Evolutionary conservation across 2,113 vertebrate species (phyloP).

Genomic region (Catagonus wagneri): DNA sequence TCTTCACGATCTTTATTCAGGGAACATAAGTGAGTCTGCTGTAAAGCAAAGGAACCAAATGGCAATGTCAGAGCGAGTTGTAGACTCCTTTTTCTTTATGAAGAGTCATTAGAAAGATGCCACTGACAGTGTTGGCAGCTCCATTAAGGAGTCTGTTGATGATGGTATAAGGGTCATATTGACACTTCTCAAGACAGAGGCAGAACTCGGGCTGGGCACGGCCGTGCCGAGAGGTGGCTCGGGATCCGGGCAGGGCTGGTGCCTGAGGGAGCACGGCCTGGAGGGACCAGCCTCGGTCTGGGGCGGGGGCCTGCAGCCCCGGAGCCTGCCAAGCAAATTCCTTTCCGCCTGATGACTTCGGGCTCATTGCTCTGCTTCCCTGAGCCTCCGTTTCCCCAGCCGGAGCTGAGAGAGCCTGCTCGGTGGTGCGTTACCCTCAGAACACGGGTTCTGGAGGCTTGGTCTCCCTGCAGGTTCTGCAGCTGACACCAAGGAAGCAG

Average conservation of each 20-base stretch:
- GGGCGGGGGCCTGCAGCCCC: background rate
- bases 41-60: slow-evolving; percentile 37
- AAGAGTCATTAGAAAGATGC: slow-evolving; percentile 71
- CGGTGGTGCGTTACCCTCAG: background rate
- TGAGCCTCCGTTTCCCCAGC: background rate
- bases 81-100: background rate
- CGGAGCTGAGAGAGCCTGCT: too few relatives aligned
- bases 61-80: background rate
- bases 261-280: background rate
- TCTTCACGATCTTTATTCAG: background rate
- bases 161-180: slow-evolving; percentile 65
- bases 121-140: slow-evolving; percentile 75
- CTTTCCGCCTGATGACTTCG: background rate
- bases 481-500: background rate
- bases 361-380: background rate
- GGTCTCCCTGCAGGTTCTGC: background rate
- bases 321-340: background rate
- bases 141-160: slow-evolving; percentile 75
- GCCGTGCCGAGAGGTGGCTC: background rate
- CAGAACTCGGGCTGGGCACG: background rate
- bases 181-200: slow-evolving; percentile 71
- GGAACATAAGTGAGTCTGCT: background rate
- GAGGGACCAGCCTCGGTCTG: background rate
- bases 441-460: background rate
- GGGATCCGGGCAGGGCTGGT: background rate